These are phyloP conservation scores for Trisateles emortualis DNA, from an alignment of 2,888 invertebrate species.

Conservation along the genomic window DNA sequence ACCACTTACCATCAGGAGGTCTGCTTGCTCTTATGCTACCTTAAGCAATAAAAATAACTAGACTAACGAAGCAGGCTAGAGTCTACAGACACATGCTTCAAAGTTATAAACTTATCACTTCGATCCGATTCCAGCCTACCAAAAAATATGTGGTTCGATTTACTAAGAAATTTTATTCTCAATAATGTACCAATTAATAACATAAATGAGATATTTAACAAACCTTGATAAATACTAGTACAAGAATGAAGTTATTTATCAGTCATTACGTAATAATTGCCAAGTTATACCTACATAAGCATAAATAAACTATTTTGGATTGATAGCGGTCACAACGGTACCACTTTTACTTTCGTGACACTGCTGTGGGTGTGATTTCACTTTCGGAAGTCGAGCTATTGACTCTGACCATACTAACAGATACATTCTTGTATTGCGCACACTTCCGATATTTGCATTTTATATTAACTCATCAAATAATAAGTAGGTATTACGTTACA, in stretches of 20 bases:
- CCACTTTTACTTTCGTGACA: constrained; percentile 77
- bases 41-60: no score
- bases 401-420: constrained; percentile 17
- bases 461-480: constrained; percentile 4
- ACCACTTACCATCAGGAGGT: no score
- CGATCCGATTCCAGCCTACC: no score
- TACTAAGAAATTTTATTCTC: no score
- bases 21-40: no score
- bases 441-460: constrained; percentile 31
- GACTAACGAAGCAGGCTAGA: no score
- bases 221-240: constrained; percentile 31
- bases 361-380: constrained; percentile 69
- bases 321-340: constrained; percentile 47
- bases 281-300: constrained; percentile 39
- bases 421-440: constrained; percentile 23
- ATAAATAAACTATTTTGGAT: constrained; percentile 54
- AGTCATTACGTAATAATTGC: constrained; percentile 30
- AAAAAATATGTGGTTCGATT: no score
- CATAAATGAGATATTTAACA: constrained; percentile 12
- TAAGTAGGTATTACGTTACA: not conserved
- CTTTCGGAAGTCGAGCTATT: constrained; percentile 55
- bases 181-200: constrained; percentile 2
- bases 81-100: no score
- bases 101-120: no score
- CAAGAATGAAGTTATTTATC: constrained; percentile 30